phyloP scores from a whole-genome alignment of 2,113 vertebrate species.

The Oostethus manadensis region DNA sequence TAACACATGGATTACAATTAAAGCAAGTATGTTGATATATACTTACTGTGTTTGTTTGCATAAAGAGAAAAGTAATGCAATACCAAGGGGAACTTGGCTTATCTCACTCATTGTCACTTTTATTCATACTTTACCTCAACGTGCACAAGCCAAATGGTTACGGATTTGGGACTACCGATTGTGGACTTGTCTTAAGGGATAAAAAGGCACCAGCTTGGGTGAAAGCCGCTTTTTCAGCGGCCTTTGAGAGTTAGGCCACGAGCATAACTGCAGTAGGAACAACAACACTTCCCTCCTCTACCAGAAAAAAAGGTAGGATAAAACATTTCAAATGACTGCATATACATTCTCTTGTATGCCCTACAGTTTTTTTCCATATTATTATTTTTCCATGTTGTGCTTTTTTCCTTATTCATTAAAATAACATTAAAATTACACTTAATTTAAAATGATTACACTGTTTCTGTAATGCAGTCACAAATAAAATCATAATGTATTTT shows the following conservation, averaged over 20 bases:
- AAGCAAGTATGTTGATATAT: slow-evolving; percentile 11
- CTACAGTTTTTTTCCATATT: too few relatives aligned
- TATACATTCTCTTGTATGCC: neutral
- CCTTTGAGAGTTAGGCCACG: slow-evolving; percentile 23
- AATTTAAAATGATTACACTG: neutral
- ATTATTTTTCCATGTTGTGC: too few relatives aligned
- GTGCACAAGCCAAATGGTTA: slow-evolving; percentile 41
- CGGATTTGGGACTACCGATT: slow-evolving; percentile 65
- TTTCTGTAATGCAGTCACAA: neutral
- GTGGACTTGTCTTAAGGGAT: slow-evolving; percentile 67
- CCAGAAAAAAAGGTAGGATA: slow-evolving; percentile 49
- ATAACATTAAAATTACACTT: too few relatives aligned
- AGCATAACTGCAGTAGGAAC: slow-evolving; percentile 37
- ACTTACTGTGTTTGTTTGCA: neutral
- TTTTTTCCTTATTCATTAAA: too few relatives aligned
- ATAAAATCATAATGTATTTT: neutral
- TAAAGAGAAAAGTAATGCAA: neutral
- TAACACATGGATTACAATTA: slow-evolving; percentile 22
- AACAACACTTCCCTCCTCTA: slow-evolving; percentile 18
- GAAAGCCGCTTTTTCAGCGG: slow-evolving; percentile 59
- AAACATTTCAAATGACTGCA: neutral
- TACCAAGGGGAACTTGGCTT: neutral
- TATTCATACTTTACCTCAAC: slow-evolving; percentile 14
- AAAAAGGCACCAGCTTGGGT: slow-evolving; percentile 54
- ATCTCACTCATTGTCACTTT: neutral